Conservation (phyloP, 2,113 vertebrate species). For the Plotosus lineatus region DNA sequence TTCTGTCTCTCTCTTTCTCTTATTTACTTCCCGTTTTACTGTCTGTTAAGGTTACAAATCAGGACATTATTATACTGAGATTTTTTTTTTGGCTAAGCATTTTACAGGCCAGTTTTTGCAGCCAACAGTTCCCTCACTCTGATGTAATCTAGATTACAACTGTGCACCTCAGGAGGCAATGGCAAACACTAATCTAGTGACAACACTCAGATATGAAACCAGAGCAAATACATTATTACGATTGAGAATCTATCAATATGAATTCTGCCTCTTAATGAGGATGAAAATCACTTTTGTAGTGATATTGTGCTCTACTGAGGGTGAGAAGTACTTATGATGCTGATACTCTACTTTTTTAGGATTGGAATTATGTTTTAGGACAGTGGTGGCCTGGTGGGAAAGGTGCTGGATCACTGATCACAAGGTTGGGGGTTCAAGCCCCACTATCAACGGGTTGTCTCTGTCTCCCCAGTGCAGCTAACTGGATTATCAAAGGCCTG, state of each 20-base stretch:
- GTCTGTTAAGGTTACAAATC: conserved; percentile 23
- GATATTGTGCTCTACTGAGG: not conserved
- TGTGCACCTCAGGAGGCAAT: not conserved
- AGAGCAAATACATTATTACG: not conserved
- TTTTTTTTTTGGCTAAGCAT: not conserved
- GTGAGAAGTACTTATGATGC: not conserved
- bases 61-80: conserved; percentile 16
- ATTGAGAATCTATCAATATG: not conserved
- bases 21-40: conserved; percentile 43
- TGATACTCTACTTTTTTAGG: not conserved
- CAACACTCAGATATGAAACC: not conserved
- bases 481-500: no score
- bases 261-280: not conserved
- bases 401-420: no score
- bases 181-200: no score
- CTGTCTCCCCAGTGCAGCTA: no score
- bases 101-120: conserved; percentile 11
- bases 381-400: no score
- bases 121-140: conserved; percentile 2
- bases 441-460: no score
- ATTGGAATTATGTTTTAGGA: not conserved
- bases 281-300: not conserved
- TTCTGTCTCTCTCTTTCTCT: conserved; percentile 46
- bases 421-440: no score
- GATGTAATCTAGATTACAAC: conserved; percentile 28